These are phyloP conservation scores for Noctua janthe DNA, from an alignment of 2,888 invertebrate species.

Conservation along the genomic window DNA sequence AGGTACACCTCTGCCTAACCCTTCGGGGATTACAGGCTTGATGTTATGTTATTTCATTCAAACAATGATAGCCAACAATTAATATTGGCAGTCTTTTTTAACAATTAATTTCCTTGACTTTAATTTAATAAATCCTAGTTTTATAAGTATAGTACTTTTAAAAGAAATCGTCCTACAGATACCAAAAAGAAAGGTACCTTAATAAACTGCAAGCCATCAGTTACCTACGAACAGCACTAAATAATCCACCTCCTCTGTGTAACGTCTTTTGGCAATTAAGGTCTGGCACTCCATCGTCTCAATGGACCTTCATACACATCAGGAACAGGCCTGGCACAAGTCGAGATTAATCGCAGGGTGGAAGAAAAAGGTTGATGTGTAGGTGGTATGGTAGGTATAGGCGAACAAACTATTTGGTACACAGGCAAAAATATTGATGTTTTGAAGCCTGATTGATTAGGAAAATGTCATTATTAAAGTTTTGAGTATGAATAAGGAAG, in stretches of 20 bases:
- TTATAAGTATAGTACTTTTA: background rate
- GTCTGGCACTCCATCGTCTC: constrained; percentile 18
- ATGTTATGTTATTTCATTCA: no score
- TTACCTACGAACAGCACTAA: constrained; percentile 23
- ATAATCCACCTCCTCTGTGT: constrained; percentile 7
- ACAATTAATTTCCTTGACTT: background rate
- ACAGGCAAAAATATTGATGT: background rate
- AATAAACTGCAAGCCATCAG: constrained; percentile 32
- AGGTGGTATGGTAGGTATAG: background rate
- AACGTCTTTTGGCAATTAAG: constrained; percentile 42
- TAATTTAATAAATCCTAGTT: background rate
- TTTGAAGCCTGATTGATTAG: no score
- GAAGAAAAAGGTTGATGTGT: constrained; percentile 22
- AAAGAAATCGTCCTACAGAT: background rate
- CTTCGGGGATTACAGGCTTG: no score
- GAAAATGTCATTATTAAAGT: no score
- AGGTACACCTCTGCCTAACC: no score
- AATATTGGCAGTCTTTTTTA: background rate
- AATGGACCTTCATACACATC: constrained; percentile 45
- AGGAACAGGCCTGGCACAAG: constrained; percentile 32
- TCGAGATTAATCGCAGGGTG: constrained; percentile 40
- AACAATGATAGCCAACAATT: background rate
- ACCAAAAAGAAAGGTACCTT: background rate
- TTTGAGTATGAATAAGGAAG: background rate
- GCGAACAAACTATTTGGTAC: background rate